Percentiles rank a stretch among this genome's conserved stretches.
These are phyloP conservation scores for Diarsia dahlii DNA, from an alignment of 2,888 invertebrate genomes.

Conservation along the genomic window DNA sequence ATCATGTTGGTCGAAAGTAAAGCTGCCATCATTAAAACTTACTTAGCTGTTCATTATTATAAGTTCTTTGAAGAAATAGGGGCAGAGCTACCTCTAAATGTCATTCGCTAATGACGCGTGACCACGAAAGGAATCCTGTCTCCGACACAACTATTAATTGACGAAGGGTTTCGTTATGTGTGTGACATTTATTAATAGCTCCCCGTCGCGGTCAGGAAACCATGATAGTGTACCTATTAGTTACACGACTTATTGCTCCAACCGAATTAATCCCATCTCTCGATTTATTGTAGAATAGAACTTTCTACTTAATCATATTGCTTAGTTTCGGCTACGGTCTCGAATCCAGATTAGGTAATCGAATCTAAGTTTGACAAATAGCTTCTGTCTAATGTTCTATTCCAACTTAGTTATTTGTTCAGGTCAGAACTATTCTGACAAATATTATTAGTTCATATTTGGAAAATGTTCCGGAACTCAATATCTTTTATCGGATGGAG, in stretches of 20 bases:
- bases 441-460: constrained; percentile 56
- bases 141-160: constrained; percentile 80
- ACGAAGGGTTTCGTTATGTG: constrained; percentile 73
- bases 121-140: constrained; percentile 69
- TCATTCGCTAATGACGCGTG: constrained; percentile 70
- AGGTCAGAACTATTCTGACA: constrained; percentile 48
- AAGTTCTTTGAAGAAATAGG: constrained; percentile 47
- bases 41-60: constrained; percentile 52
- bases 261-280: constrained; percentile 50
- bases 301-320: constrained; percentile 63
- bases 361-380: constrained; percentile 61
- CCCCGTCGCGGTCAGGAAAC: constrained; percentile 51
- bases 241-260: constrained; percentile 52
- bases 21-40: constrained; percentile 58
- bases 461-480: constrained; percentile 47
- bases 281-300: constrained; percentile 48
- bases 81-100: constrained; percentile 58
- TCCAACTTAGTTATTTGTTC: constrained; percentile 43
- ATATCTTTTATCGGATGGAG: constrained; percentile 37
- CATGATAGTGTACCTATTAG: constrained; percentile 51
- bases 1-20: constrained; percentile 57
- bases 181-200: constrained; percentile 80
- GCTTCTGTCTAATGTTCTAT: constrained; percentile 36
- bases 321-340: constrained; percentile 53
- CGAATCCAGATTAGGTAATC: constrained; percentile 52